These are phyloP conservation scores for Paramisgurnus dabryanus DNA, from an alignment of 2,113 vertebrate genomes.

Conservation along the genomic window DNA sequence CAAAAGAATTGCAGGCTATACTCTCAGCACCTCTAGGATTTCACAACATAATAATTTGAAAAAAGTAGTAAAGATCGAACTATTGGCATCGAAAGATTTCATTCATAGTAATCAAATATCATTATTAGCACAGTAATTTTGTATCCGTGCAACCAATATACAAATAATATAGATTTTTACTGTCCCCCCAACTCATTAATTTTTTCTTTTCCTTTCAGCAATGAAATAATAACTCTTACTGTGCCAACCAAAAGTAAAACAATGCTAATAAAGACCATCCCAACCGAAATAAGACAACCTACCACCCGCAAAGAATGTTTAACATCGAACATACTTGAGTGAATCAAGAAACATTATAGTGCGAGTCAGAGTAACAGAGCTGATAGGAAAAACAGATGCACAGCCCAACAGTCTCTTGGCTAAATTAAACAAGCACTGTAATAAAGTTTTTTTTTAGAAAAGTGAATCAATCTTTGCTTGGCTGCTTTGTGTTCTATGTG, in stretches of 20 bases:
- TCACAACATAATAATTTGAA: no score
- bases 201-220: background rate
- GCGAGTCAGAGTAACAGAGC: background rate
- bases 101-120: no score
- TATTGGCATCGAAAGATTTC: no score
- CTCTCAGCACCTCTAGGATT: no score
- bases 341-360: conserved; percentile 34
- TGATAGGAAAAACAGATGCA: conserved; percentile 31
- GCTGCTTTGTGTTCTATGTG: background rate
- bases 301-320: background rate
- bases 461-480: background rate
- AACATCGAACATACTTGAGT: conserved; percentile 39
- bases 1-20: no score
- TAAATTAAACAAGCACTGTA: conserved; percentile 9
- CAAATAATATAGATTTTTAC: background rate
- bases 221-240: conserved; percentile 1
- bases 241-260: conserved; percentile 2
- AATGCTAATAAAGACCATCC: conserved; percentile 17
- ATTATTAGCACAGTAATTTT: no score
- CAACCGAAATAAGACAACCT: conserved; percentile 6
- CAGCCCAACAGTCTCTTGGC: conserved; percentile 41
- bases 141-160: no score
- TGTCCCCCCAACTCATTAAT: background rate
- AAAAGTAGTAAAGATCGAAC: no score
- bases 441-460: background rate